A percentile compares a stretch with the other conserved stretches of the same genome.
phyloP scores from a whole-genome alignment of 53 echinoderm and acorn worm genomes.

The Zoroaster sp. region DNA sequence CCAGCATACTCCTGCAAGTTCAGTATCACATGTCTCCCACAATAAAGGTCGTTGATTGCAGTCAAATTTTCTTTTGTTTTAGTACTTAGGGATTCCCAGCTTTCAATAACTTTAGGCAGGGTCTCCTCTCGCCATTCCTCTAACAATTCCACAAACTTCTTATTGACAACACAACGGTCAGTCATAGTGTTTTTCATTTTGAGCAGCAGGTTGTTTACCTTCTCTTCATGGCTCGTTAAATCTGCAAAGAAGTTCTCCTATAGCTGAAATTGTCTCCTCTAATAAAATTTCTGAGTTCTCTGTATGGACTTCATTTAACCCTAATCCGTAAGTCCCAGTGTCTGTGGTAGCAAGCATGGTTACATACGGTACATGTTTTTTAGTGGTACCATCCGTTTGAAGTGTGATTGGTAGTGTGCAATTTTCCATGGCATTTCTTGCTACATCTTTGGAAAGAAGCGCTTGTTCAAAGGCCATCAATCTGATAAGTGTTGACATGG shows the following conservation, averaged over 20 bases:
- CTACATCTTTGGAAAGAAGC: neutral
- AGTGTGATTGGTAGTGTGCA: neutral
- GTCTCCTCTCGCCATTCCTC: slow-evolving; percentile 28
- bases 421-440: neutral
- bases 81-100: slow-evolving; percentile 19
- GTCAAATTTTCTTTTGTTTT: slow-evolving; percentile 1
- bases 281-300: neutral
- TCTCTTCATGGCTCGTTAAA: neutral
- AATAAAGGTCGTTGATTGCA: slow-evolving; percentile 29
- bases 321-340: neutral
- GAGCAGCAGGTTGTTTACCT: neutral
- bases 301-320: neutral
- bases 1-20: slow-evolving; percentile 39
- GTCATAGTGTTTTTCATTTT: slow-evolving; percentile 58
- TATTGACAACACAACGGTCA: slow-evolving; percentile 22
- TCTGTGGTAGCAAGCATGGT: neutral
- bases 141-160: neutral
- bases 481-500: neutral
- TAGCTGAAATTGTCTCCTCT: slow-evolving; percentile 3
- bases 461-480: slow-evolving; percentile 2
- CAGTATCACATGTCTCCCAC: slow-evolving; percentile 36
- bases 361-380: neutral
- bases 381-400: neutral
- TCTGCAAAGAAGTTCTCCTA: neutral
- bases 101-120: slow-evolving; percentile 11